phyloP scores from a whole-genome alignment of 2,113 vertebrate species.

The Centropus bengalensis region DNA sequence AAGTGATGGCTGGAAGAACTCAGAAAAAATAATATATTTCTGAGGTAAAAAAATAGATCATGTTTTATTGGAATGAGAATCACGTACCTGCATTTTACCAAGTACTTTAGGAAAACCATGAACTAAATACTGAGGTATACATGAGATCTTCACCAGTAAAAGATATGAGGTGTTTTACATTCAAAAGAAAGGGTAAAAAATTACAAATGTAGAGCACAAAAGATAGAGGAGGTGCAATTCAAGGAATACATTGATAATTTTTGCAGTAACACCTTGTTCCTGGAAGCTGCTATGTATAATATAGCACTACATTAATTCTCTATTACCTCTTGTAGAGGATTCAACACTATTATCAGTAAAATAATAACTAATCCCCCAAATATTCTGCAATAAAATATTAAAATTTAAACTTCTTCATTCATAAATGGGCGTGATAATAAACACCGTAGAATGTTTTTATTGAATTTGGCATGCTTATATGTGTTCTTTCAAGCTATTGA shows the following conservation, averaged over 20 bases:
- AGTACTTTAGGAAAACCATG: not conserved
- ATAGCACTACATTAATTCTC: not conserved
- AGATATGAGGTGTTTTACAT: slow-evolving; percentile 1
- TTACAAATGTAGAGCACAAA: not conserved
- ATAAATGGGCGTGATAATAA: not conserved
- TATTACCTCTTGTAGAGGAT: slow-evolving; percentile 17
- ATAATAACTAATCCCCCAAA: not conserved
- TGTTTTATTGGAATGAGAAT: not conserved
- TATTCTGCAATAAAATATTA: not conserved
- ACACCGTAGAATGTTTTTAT: not conserved
- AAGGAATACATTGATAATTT: slow-evolving; percentile 11
- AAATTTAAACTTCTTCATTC: not conserved
- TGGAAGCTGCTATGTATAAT: slow-evolving; percentile 46
- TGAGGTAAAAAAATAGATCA: not conserved
- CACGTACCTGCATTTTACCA: not conserved
- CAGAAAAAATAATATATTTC: not conserved
- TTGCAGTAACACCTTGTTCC: not conserved
- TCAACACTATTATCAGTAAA: not conserved
- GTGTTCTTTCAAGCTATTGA: not conserved
- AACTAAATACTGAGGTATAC: not conserved
- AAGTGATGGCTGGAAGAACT: not conserved
- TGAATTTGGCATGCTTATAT: not conserved
- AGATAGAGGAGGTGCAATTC: slow-evolving; percentile 1
- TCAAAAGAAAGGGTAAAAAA: slow-evolving; percentile 23
- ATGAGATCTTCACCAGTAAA: slow-evolving; percentile 24